Conservation (phyloP, 2,888 invertebrate genomes). For the Autographa pulchrina region DNA sequence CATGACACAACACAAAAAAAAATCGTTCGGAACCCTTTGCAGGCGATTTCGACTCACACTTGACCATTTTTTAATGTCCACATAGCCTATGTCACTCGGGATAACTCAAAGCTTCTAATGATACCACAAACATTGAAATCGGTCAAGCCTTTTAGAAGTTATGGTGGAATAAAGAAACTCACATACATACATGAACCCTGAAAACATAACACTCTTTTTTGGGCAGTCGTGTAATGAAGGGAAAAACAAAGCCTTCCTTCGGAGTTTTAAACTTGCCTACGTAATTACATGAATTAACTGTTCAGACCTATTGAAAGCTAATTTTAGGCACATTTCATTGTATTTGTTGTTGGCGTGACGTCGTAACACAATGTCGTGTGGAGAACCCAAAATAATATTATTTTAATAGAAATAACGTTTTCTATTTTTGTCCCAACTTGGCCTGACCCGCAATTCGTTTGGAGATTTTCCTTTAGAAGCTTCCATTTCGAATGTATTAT, state of each 20-base stretch:
- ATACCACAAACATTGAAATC: too few species aligned
- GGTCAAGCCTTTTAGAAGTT: too few species aligned
- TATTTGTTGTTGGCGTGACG: constrained; percentile 39
- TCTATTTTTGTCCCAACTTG: constrained; percentile 31
- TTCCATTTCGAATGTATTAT: constrained; percentile 27
- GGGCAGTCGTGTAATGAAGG: too few species aligned
- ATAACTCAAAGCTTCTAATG: too few species aligned
- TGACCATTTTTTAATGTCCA: too few species aligned
- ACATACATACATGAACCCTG: too few species aligned
- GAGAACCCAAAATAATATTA: constrained; percentile 25
- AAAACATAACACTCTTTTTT: too few species aligned
- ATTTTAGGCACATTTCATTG: constrained; percentile 35
- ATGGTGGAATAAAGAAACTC: too few species aligned
- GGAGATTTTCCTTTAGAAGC: constrained; percentile 30
- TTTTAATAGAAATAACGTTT: constrained; percentile 27
- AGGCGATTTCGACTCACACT: too few species aligned
- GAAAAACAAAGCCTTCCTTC: neutral
- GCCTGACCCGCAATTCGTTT: constrained; percentile 23
- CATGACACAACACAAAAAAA: too few species aligned
- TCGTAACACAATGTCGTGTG: constrained; percentile 24
- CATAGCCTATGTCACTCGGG: too few species aligned
- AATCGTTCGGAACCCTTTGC: too few species aligned
- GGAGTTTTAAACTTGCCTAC: neutral
- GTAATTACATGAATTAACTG: neutral
- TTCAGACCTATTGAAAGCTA: constrained; percentile 24